Conservation (phyloP, 2,888 invertebrate genomes). For the Calameuta idolon region DNA sequence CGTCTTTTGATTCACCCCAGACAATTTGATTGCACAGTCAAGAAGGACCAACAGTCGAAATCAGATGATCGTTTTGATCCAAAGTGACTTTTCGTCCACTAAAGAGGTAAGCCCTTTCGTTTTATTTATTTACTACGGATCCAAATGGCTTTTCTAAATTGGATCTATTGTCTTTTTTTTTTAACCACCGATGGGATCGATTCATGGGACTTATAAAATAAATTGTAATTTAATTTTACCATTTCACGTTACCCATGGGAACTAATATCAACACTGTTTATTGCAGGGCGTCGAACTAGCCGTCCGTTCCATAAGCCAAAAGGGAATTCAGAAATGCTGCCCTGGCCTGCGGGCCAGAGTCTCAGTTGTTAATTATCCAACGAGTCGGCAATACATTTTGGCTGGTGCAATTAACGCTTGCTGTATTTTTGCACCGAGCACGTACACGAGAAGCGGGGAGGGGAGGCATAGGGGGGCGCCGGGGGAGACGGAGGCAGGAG, state of each 20-base stretch:
- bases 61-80: background rate
- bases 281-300: slow-evolving; percentile 32
- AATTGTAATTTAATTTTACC: slow-evolving; percentile 44
- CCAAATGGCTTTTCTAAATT: slow-evolving; percentile 7
- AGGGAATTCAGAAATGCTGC: background rate
- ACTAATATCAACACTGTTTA: slow-evolving; percentile 49
- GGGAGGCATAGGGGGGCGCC: background rate
- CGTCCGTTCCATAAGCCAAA: slow-evolving; percentile 11
- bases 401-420: slow-evolving; percentile 30
- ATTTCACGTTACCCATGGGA: slow-evolving; percentile 23
- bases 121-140: background rate
- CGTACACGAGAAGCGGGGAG: background rate
- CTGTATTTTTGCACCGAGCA: slow-evolving; percentile 13
- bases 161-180: slow-evolving; percentile 13
- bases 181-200: background rate
- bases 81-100: background rate
- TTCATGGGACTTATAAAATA: slow-evolving; percentile 32
- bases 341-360: slow-evolving; percentile 16
- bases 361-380: slow-evolving; percentile 37
- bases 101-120: background rate
- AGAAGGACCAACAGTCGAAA: background rate
- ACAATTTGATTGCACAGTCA: background rate
- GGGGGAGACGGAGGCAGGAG: slow-evolving; percentile 11
- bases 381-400: slow-evolving; percentile 12
- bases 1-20: background rate